Evolutionary conservation across 2,888 invertebrate genomes (phyloP), one percentile per base, ranked within the genome.

Genomic region (Drosophila lutescens): DNA sequence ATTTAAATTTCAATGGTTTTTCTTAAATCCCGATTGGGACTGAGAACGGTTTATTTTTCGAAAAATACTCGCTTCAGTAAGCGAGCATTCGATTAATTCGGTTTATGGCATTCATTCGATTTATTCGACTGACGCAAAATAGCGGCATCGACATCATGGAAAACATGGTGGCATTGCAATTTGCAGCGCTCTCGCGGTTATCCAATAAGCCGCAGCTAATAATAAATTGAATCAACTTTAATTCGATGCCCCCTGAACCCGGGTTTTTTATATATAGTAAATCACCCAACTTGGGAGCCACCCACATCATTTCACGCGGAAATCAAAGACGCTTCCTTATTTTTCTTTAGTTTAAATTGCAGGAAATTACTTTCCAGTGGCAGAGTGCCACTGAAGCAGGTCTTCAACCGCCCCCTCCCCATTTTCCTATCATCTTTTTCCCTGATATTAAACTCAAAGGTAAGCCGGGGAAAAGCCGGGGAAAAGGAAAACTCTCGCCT

Each of bases 241-340:
- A 73, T 87, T 80, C 82, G 54, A 63, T 61, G 44, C 40, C 40
- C 26, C 12, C 26, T 26, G 26, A 54, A 9, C 20, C 20, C 26
- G 1, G 5, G 12, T 20, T 12, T 10, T 10, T 7, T 43, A 12
- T 12, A 13, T 6, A 20, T 23, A 43, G 34, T 10, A 9, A 38
- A 23, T 38, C 58, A n/a, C 17, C 43, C 6, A 32, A 8, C 3
- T 6, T n/a, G 32, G 9, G 10, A 0, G 8, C 54, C 65, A 30
- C 50, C 53, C 50, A 86, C 87, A 82, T 74, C 88, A 88, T 79
- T 85, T 86, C 86, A 88, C 84, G 83, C 86, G 86, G 88, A 88
- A 88, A 88, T 85, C 84, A 85, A 88, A 86, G 86, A 80, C 84
- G 88, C 80, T 88, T 86, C 84, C 88, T 85, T 88, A 88, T 85